Base-by-base conservation (phyloP, 2,797 vertebrate genomes). In the Todus mexicanus region DNA sequence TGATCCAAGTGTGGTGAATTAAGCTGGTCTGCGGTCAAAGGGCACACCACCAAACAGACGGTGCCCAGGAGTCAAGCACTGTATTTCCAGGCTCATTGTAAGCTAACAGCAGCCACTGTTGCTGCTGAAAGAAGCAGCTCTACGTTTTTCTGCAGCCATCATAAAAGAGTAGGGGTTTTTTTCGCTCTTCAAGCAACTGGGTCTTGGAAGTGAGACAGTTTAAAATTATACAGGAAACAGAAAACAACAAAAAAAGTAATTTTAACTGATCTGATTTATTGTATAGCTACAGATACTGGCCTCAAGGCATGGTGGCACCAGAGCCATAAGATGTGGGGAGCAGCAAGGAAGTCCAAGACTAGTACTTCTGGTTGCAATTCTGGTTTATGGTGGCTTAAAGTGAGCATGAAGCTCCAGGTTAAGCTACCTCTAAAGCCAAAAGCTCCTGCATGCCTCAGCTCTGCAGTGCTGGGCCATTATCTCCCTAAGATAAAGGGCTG, bases 191-290 rank as follows among this genome's bases (percentile, higher is more conserved):
- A 51, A n/a, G 11, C 61, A 74, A 12, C 29, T 42, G 15, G 3
- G 13, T 77, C 35, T 85, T 83, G 48, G n/a, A 76, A 71, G n/a
- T 25, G 16, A 74, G 9, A 33, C 45, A 33, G 9, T 74, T 84
- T 77, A 64, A 74, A 89, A 60, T 33, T 60, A 8, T 12, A 29
- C 9, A 38, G 57, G 31, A 71, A 80, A 85, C 0, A 11, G 19
- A n/a, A 42, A 42, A 42, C 40, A 15, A 56, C 56, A 64, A 20
- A 40, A 51, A 73, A 87, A n/a, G 26, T 35, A 0, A 29, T 70
- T 93, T 74, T 57, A 42, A 42, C 20, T 45, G 20, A 20, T 92
- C 27, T 85, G 68, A 64, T 85, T 85, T 71, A 71, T 71, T 22
- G 9, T 23, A 51, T 50, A 74, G 33, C 14, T 31, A 54, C 16